Conservation (phyloP, 2,888 invertebrate species). For the Formica aserva region DNA sequence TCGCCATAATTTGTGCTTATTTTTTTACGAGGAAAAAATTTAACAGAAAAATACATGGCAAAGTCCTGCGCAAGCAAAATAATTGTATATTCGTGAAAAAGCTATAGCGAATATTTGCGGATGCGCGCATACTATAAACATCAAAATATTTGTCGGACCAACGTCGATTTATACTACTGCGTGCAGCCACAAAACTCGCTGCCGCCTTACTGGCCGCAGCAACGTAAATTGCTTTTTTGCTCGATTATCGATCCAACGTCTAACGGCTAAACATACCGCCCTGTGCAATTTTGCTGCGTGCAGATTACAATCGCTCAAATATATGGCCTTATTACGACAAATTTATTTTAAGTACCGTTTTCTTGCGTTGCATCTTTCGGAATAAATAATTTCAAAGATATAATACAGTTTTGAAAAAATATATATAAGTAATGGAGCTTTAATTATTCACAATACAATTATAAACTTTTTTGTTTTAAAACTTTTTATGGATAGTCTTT, state of each 20-base stretch:
- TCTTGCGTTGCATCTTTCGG: not conserved
- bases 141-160: slow-evolving; percentile 43
- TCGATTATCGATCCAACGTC: slow-evolving; percentile 25
- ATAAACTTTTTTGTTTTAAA: not conserved
- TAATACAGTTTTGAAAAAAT: not conserved
- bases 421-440: not conserved
- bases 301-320: slow-evolving; percentile 1
- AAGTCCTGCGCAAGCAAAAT: slow-evolving; percentile 1
- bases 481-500: not conserved
- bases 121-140: slow-evolving; percentile 25
- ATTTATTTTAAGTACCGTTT: not conserved
- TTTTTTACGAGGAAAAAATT: slow-evolving; percentile 1
- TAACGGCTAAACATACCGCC: slow-evolving; percentile 10
- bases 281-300: slow-evolving; percentile 10
- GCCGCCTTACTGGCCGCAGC: slow-evolving; percentile 15
- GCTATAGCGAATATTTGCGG: slow-evolving; percentile 36
- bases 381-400: not conserved
- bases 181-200: slow-evolving; percentile 20
- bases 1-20: not conserved
- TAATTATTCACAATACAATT: slow-evolving; percentile 9
- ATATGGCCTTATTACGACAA: slow-evolving; percentile 7
- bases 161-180: slow-evolving; percentile 27
- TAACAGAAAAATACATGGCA: not conserved
- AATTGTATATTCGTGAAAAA: slow-evolving; percentile 30
- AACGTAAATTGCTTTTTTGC: slow-evolving; percentile 34